A percentile compares a stretch with the other conserved stretches of the same genome.
Conservation (phyloP, 2,888 invertebrate species). For the Drosophila parthenogenetica region DNA sequence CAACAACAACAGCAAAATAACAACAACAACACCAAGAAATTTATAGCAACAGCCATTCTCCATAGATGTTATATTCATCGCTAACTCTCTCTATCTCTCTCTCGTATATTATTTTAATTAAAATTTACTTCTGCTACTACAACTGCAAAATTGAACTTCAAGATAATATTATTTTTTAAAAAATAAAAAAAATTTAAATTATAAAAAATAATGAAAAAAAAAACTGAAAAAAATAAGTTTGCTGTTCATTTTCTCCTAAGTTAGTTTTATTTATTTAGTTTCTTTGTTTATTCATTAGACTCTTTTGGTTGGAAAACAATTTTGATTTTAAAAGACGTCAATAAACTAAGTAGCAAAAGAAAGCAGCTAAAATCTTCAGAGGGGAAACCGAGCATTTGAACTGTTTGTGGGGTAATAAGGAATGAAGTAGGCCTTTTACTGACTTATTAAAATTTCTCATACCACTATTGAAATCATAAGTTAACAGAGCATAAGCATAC, state of each 20-base stretch:
- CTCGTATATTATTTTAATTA: constrained; percentile 84
- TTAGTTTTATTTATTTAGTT: constrained; percentile 17
- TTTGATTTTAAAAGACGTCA: constrained; percentile 59
- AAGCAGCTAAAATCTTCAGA: constrained; percentile 10
- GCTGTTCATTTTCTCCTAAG: constrained; percentile 59
- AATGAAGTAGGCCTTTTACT: too few species aligned
- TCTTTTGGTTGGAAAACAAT: constrained; percentile 30
- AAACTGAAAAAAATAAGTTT: constrained; percentile 71
- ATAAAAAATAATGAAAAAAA: constrained; percentile 78
- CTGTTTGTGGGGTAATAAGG: not conserved
- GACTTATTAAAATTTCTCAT: too few species aligned
- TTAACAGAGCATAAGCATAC: too few species aligned
- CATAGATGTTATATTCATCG: constrained; percentile 84
- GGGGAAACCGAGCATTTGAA: not conserved
- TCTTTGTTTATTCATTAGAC: constrained; percentile 31
- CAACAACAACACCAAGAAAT: constrained; percentile 72
- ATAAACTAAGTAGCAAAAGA: constrained; percentile 67
- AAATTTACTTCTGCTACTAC: constrained; percentile 84
- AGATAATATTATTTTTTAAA: constrained; percentile 82
- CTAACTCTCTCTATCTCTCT: constrained; percentile 84
- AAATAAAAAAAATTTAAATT: constrained; percentile 81
- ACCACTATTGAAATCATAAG: too few species aligned
- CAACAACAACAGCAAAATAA: constrained; percentile 67
- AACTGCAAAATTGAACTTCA: constrained; percentile 83
- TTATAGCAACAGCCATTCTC: constrained; percentile 84